A percentile compares a stretch with the other conserved stretches of the same genome.
phyloP scores from a whole-genome alignment of 1,140 invertebrate genomes.

The Sarcophaga peregrina region DNA sequence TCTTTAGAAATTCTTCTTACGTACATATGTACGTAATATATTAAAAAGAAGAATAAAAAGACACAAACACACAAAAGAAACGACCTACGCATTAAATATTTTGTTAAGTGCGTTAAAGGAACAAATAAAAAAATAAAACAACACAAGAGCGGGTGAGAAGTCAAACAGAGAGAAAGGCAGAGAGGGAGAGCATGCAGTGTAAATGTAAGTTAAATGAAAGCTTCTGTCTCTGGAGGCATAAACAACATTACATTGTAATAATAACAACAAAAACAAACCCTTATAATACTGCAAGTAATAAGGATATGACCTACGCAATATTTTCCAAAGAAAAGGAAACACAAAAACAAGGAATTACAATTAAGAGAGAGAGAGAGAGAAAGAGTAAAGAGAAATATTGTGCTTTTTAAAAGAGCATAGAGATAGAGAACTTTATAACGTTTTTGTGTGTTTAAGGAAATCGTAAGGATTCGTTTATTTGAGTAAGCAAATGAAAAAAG shows the following conservation, averaged over 20 bases:
- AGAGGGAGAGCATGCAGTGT: too few relatives aligned
- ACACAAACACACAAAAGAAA: too few relatives aligned
- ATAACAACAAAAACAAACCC: neutral
- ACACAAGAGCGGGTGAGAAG: neutral
- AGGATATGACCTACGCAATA: conserved; percentile 41
- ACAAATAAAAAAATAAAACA: neutral
- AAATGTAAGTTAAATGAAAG: too few relatives aligned
- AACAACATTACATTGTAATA: too few relatives aligned
- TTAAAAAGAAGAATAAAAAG: too few relatives aligned
- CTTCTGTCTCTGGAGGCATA: neutral
- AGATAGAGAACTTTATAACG: neutral
- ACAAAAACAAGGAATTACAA: neutral
- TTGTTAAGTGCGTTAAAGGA: neutral
- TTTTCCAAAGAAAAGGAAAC: conserved; percentile 9
- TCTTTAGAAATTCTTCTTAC: too few relatives aligned
- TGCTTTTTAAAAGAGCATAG: neutral
- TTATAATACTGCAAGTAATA: conserved; percentile 24
- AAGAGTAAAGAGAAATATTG: neutral
- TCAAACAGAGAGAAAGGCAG: neutral
- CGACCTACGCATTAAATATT: neutral
- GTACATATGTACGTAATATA: too few relatives aligned
- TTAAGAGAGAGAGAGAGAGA: neutral
- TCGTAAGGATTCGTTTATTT: neutral
- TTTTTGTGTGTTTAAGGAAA: neutral
- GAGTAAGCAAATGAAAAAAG: neutral